Evolutionary conservation across 2,797 vertebrate genomes (phyloP), one percentile per base, ranked within the genome.

Genomic region (Leptodactylus fallax): DNA sequence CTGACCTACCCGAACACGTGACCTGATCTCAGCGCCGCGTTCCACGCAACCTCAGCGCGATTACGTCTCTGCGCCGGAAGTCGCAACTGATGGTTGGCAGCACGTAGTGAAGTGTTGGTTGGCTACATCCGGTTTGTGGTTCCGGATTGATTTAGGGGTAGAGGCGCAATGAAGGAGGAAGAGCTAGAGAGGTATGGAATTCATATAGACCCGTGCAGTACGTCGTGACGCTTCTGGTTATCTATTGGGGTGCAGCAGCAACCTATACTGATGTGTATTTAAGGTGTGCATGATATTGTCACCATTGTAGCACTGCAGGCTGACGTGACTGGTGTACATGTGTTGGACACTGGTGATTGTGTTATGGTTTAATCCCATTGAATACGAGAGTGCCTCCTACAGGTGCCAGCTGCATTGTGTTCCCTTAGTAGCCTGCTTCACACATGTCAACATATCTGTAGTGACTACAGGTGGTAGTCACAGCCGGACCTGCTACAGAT

Each of bases 161-260:
- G 3, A 25, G 23, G 7, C 3, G 56, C 10, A 11, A 88, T 88
- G 87, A 71, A 82, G 71, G 87, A 81, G 83, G 83, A 85, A 3
- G 87, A 88, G 7, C 60, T 85, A 60, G 87, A 88, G 58, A 47
- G 71, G 87, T 88, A 78, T 13, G 81, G 14, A 1, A 0, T 23
- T 6, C 21, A 14, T 74, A 45, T 76, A 3, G 72, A 49, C 19
- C 36, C 9, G 17, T 47, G 69, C 36, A 47, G 69, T 16, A 3
- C 61, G 3, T 8, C 27, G 12, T 27, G 25, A 27, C 4, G 0
- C 65, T 25, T 2, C 12, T 69, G 25, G 25, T 13, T 17, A 69
- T 36, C 0, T 11, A 6, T 23, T 23, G 63, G 63, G 3, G 63
- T 2, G 23, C 7, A n/a, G 10, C 14, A 36, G 4, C 11, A 51